Conservation (phyloP, 2,113 vertebrate species). For the Halcyon senegalensis region DNA sequence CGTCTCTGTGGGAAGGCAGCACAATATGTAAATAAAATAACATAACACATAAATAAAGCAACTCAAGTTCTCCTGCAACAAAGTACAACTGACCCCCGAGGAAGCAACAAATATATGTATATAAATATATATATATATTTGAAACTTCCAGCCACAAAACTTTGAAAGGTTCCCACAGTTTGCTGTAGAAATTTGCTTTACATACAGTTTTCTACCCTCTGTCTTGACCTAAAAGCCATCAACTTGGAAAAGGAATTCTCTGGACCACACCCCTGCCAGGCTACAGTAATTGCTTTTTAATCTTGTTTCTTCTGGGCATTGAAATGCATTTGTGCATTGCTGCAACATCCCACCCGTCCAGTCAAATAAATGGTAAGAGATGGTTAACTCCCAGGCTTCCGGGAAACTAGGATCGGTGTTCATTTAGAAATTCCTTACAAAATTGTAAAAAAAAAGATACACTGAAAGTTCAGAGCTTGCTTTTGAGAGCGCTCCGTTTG, state of each 20-base stretch:
- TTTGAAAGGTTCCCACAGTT: neutral
- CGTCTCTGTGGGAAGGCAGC: neutral
- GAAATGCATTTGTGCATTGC: neutral
- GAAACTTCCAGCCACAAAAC: neutral
- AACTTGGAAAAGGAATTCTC: neutral
- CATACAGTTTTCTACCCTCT: neutral
- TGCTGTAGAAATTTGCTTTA: neutral
- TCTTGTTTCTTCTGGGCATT: neutral
- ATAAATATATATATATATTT: neutral
- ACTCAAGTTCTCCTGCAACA: neutral
- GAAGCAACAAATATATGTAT: neutral
- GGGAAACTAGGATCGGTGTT: rapidly evolving
- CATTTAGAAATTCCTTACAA: neutral
- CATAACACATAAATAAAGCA: neutral
- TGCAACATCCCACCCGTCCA: neutral
- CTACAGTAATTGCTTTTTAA: neutral
- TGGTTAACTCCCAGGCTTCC: neutral
- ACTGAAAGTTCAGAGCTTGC: neutral
- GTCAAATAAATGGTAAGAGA: neutral
- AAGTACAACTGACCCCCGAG: neutral
- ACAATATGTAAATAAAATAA: neutral
- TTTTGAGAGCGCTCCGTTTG: rapidly evolving
- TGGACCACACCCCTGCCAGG: neutral
- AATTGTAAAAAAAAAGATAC: neutral
- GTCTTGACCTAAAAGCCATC: neutral